These are phyloP conservation scores for Ameiurus melas DNA, from an alignment of 2,113 vertebrate species.

Conservation along the genomic window DNA sequence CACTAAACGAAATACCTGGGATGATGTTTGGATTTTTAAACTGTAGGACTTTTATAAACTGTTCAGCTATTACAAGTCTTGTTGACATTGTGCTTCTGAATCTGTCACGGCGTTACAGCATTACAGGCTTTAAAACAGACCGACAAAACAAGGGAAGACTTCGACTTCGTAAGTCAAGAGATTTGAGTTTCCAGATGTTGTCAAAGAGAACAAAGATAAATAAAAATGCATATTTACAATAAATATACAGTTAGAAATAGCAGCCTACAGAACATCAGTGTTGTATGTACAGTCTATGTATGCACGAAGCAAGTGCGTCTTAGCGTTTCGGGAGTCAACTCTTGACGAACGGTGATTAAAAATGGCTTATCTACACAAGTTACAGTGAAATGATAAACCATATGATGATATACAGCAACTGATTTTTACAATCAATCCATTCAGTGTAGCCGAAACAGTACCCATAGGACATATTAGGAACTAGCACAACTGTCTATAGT, in stretches of 20 bases:
- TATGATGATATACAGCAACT: constrained; percentile 68
- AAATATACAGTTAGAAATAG: constrained; percentile 80
- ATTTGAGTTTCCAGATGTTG: constrained; percentile 49
- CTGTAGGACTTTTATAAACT: background rate
- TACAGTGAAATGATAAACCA: constrained; percentile 63
- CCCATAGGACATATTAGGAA: constrained; percentile 61
- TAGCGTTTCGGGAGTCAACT: constrained; percentile 69
- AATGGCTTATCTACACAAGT: constrained; percentile 60
- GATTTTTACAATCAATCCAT: constrained; percentile 60
- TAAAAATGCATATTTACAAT: constrained; percentile 80
- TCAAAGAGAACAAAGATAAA: constrained; percentile 66
- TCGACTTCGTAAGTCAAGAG: constrained; percentile 52
- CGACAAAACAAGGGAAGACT: constrained; percentile 45
- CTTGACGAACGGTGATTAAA: constrained; percentile 57
- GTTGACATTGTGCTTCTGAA: constrained; percentile 51
- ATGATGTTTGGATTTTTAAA: background rate
- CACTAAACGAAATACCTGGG: background rate
- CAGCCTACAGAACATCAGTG: constrained; percentile 79
- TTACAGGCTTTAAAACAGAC: constrained; percentile 11
- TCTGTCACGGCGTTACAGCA: constrained; percentile 32
- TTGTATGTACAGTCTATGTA: constrained; percentile 72
- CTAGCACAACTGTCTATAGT: constrained; percentile 55
- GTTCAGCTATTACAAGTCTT: background rate
- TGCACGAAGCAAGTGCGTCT: constrained; percentile 79
- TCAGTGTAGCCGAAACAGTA: constrained; percentile 68